Percentiles rank a stretch among this genome's conserved stretches.
Evolutionary conservation across 2,888 invertebrate genomes (phyloP).

Genomic region (Synergus umbraculus): DNA sequence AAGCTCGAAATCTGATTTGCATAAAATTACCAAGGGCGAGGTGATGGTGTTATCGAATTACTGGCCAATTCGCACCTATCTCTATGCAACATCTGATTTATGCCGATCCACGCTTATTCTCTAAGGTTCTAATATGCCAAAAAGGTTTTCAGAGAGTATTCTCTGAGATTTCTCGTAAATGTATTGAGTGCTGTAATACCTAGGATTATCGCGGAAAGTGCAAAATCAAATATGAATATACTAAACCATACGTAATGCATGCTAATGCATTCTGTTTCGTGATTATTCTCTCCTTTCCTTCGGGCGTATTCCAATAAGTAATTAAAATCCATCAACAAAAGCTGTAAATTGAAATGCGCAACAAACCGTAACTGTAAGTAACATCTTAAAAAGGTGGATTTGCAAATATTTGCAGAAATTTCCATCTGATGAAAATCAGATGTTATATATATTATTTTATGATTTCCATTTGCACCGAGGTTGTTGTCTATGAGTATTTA

Average conservation of each 20-base stretch:
- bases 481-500: background rate
- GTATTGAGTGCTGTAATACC: background rate
- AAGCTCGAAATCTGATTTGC: constrained; percentile 47
- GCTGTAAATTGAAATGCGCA: background rate
- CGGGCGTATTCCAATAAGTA: background rate
- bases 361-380: no score
- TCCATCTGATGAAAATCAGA: no score
- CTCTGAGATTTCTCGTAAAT: background rate
- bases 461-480: background rate
- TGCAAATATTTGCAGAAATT: no score
- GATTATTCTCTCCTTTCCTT: background rate
- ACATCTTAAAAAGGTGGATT: no score
- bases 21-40: constrained; percentile 48
- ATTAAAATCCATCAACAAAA: background rate
- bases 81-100: constrained; percentile 36
- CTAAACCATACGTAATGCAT: background rate
- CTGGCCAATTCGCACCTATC: constrained; percentile 47
- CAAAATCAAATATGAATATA: no score
- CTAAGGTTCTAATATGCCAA: background rate
- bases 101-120: constrained; percentile 15
- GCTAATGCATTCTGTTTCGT: background rate
- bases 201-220: no score
- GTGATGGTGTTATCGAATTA: constrained; percentile 48
- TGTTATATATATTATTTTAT: background rate
- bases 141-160: background rate